phyloP scores from a whole-genome alignment of 1,140 invertebrate species.

The Drosophila malerkotliana region DNA sequence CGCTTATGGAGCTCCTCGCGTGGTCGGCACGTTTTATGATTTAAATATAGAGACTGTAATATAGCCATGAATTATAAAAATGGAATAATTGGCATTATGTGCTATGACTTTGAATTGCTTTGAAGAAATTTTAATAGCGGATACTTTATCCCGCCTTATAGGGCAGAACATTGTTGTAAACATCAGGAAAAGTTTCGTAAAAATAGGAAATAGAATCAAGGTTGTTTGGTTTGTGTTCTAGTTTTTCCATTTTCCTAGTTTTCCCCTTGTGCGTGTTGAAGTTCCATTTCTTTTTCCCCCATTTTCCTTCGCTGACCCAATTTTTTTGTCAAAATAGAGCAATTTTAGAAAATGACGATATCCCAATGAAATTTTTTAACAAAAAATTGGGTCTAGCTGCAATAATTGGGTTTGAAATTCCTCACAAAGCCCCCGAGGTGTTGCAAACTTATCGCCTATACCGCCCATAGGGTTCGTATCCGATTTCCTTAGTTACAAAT shows the following conservation, averaged over 20 bases:
- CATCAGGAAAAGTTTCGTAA: constrained; percentile 44
- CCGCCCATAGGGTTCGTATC: constrained; percentile 1
- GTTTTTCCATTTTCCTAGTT: constrained; percentile 14
- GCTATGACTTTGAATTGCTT: constrained; percentile 19
- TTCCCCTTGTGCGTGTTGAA: constrained; percentile 15
- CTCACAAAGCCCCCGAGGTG: background rate
- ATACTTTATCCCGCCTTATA: constrained; percentile 12
- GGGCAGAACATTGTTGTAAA: constrained; percentile 14
- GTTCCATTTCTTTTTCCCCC: constrained; percentile 15
- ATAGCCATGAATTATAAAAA: background rate
- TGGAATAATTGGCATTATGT: constrained; percentile 25
- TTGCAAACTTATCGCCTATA: constrained; percentile 6
- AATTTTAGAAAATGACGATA: constrained; percentile 8
- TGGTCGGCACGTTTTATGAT: constrained; percentile 63
- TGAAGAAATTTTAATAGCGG: constrained; percentile 10
- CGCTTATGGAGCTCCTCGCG: constrained; percentile 50
- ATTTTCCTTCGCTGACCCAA: constrained; percentile 29
- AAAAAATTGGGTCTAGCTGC: background rate
- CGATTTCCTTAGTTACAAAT: constrained; percentile 13
- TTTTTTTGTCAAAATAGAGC: constrained; percentile 23
- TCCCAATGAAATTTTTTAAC: constrained; percentile 3
- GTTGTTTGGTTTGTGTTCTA: constrained; percentile 36
- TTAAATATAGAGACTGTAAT: constrained; percentile 9
- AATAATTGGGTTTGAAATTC: background rate
- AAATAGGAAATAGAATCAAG: constrained; percentile 41